These are phyloP conservation scores for Sebastes vulpes DNA, from an alignment of 2,797 vertebrate species.

Conservation along the genomic window DNA sequence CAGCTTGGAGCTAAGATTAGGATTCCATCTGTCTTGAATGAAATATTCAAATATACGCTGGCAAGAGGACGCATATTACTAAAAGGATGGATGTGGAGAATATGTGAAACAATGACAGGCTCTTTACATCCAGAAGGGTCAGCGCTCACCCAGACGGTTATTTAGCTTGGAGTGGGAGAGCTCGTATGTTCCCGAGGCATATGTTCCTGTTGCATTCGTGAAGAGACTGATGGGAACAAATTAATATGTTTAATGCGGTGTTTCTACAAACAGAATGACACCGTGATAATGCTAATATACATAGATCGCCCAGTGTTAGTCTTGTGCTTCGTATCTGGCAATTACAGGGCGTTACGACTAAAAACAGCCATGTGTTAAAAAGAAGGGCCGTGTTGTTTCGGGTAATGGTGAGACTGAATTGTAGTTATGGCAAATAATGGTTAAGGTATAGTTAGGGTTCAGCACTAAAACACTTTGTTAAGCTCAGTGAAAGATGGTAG, in stretches of 20 bases:
- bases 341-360: neutral
- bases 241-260: slow-evolving; percentile 1
- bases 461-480: neutral
- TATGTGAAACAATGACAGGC: slow-evolving; percentile 81
- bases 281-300: neutral
- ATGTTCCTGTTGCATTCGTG: slow-evolving; percentile 35
- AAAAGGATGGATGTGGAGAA: slow-evolving; percentile 83
- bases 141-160: slow-evolving; percentile 51
- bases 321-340: neutral
- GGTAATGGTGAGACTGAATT: neutral
- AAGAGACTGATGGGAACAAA: slow-evolving; percentile 21
- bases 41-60: slow-evolving; percentile 88
- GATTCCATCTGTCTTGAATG: slow-evolving; percentile 89
- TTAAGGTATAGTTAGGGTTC: neutral
- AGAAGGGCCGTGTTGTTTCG: neutral
- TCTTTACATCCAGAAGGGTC: slow-evolving; percentile 72
- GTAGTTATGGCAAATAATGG: neutral
- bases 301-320: neutral
- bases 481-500: neutral
- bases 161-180: slow-evolving; percentile 40
- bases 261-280: slow-evolving; percentile 17
- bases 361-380: neutral
- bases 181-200: slow-evolving; percentile 29
- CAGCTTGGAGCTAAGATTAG: slow-evolving; percentile 90
- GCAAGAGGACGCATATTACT: slow-evolving; percentile 79